Evolutionary conservation across 2,888 invertebrate genomes (phyloP).

Genomic region (Drosophila diplacantha): DNA sequence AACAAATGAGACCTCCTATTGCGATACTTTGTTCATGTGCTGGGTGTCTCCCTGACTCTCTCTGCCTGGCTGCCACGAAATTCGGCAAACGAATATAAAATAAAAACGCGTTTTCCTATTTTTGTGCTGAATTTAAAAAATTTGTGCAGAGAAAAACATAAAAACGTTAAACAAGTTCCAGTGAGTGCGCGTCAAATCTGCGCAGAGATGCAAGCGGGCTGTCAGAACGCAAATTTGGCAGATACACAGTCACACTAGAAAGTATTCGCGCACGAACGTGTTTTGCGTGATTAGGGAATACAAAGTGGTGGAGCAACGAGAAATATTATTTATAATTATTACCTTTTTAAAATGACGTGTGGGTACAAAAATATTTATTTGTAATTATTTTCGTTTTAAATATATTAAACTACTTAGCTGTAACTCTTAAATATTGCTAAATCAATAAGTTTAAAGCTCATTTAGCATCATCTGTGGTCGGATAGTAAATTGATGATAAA

Average conservation of each 20-base stretch:
- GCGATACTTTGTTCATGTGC: conserved; percentile 10
- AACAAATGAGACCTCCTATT: conserved; percentile 33
- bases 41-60: background rate
- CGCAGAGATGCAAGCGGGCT: conserved; percentile 36
- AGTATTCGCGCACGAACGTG: conserved; percentile 11
- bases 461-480: background rate
- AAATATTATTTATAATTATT: background rate
- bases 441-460: background rate
- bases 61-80: background rate
- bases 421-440: background rate
- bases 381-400: background rate
- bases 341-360: background rate
- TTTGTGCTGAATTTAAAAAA: conserved; percentile 38
- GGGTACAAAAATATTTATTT: background rate
- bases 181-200: conserved; percentile 37
- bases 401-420: background rate
- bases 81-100: conserved; percentile 13
- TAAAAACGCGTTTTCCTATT: conserved; percentile 19
- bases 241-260: conserved; percentile 15
- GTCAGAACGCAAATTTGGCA: conserved; percentile 26
- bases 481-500: background rate
- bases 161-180: conserved; percentile 63
- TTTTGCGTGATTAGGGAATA: background rate
- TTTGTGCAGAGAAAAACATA: conserved; percentile 47
- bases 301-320: background rate